phyloP scores from a whole-genome alignment of 1,140 invertebrate species.

The Lepidurus arcticus region DNA sequence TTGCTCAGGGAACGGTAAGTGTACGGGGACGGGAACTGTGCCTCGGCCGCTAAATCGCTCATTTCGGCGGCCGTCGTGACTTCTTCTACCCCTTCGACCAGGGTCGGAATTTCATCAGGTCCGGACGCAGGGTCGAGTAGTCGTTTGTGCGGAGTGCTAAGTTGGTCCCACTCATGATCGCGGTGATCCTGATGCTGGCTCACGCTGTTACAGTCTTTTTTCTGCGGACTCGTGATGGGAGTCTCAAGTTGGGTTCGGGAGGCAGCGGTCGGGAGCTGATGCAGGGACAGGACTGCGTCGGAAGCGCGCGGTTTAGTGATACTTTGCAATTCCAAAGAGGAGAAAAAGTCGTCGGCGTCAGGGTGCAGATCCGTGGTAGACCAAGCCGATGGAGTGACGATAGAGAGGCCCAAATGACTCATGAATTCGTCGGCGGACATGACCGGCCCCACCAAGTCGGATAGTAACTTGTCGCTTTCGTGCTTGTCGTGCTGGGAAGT shows the following conservation, averaged over 20 bases:
- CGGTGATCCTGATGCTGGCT: not conserved
- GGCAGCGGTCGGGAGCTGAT: not conserved
- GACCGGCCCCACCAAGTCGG: conserved; percentile 14
- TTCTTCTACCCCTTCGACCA: not conserved
- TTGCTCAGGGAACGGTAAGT: conserved; percentile 10
- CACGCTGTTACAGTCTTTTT: not conserved
- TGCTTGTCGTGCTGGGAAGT: conserved; percentile 20
- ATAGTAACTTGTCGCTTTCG: not conserved
- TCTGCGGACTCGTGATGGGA: not conserved
- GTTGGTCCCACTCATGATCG: conserved; percentile 21
- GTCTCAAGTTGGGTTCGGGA: not conserved
- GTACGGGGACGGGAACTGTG: not conserved
- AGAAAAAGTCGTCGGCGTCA: conserved; percentile 74
- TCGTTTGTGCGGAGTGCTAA: conserved; percentile 13
- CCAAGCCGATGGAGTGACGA: conserved; percentile 29
- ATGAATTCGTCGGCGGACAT: conserved; percentile 30
- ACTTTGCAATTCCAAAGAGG: conserved; percentile 72
- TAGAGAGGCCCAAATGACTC: conserved; percentile 31
- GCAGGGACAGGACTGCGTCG: not conserved
- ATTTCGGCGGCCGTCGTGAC: not conserved
- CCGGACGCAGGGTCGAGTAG: not conserved
- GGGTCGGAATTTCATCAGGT: not conserved
- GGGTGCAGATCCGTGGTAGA: conserved; percentile 23
- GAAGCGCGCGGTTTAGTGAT: not conserved
- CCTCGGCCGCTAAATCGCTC: not conserved